Evolutionary conservation across 1,140 invertebrate species (phyloP), one percentile per base, ranked within the genome.

Genomic region (Sinella curviseta): DNA sequence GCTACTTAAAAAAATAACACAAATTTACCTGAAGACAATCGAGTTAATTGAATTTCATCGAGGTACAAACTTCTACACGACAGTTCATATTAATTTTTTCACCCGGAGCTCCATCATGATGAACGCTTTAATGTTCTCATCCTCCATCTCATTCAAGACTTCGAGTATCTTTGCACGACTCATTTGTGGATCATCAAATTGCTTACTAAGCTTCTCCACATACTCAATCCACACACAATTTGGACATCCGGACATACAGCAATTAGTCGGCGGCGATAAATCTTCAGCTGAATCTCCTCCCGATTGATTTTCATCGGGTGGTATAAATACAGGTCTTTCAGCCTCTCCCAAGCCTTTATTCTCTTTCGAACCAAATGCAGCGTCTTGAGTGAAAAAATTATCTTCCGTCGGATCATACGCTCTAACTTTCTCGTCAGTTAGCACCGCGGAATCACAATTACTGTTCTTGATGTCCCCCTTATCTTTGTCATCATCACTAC

Each of bases 151-250:
- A 31, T 92, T 91, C 3, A 98, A 92, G 70, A 92, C 90, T 84
- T 93, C 89, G 54, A 90, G 88, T 17, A 94, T 90, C 81, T 90
- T 90, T 73, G 91, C 90, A 4, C 90, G 90, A 24, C 91, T 92
- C 14, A 81, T 1, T 39, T 33, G 24, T 0, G 82, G 73, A 33
- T 70, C 65, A 81, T 90, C 87, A 83, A 94, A 92, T 73, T 92
- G 89, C 65, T 91, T 88, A 20, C 89, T 90, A 24, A 98, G 82
- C 78, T 93, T 91, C 84, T 97, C 92, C 0, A 95, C 96, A 88
- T 97, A 98, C 36, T 93, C 89, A 57, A 98, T 92, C 93, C 95
- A 99, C 20, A 98, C 96, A 87, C 97, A 99, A 86, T 98, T 97
- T 0, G 92, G 88, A 89, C 97, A 98, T 0, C 96, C 96, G 1